Base-by-base conservation (phyloP, 2,113 vertebrate species). In the Hyperopisus bebe region DNA sequence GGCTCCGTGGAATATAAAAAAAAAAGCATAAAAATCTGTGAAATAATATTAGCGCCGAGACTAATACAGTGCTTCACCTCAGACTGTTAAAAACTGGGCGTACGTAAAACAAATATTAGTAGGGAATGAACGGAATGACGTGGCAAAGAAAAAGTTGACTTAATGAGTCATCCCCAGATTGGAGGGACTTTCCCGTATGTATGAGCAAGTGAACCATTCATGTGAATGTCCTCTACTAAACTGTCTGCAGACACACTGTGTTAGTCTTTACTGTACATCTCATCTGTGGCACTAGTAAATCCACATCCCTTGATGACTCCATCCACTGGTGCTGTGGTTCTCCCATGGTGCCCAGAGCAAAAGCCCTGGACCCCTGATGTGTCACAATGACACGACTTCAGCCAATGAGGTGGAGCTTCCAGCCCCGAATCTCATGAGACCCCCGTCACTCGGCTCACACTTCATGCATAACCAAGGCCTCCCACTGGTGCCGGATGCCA, bases 191-290 rank as follows among this genome's bases (percentile, higher is more conserved):
- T 92, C 91, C 92, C 92, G 89, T 90, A 91, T 46, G 39, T 31
- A 15, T 80, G 48, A 47, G 24, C 27, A 89, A 89, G 82, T 66
- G 47, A n/a, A 47, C 44, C 42, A 39, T 88, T 88, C 90, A 90
- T 44, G 88, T 90, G 89, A 93, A 93, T 91, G 88, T 86, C 90
- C 80, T 86, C 91, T 91, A 93, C 92, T 93, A 92, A 92, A 90
- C 77, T 90, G 46, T 5, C 80, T 27, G 90, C 70, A 90, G 91
- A 90, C 89, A 91, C 92, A 93, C 94, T 93, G 93, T 88, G 91
- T 21, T 90, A 88, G 92, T 89, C 42, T 82, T 93, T 92, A 92
- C 91, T 94, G 90, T 92, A 90, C 55, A 77, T 42, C 50, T 10
- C 58, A 51, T 47, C 42, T 48, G 82, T 51, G 89, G 21, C 89